Percentiles rank a stretch among this genome's conserved stretches.
These are phyloP conservation scores for Drosophila mercatorum DNA, from an alignment of 2,888 invertebrate species.

Conservation along the genomic window DNA sequence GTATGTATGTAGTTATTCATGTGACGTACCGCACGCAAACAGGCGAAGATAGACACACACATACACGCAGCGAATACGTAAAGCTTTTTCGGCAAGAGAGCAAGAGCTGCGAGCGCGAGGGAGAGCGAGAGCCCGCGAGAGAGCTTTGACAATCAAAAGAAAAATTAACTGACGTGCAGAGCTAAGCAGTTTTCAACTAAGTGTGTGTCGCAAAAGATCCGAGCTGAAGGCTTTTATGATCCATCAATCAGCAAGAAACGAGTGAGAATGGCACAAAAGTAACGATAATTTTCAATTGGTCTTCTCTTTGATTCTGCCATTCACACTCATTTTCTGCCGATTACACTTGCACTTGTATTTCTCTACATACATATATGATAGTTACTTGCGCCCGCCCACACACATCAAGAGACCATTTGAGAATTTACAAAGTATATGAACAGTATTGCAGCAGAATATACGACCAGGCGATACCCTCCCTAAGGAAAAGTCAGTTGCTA, in stretches of 20 bases:
- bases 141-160: conserved; percentile 46
- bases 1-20: conserved; percentile 28
- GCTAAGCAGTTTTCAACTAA: conserved; percentile 35
- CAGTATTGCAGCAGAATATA: neutral
- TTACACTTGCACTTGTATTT: conserved; percentile 39
- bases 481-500: neutral
- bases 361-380: conserved; percentile 4
- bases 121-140: conserved; percentile 28
- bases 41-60: conserved; percentile 20
- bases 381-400: conserved; percentile 30
- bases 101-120: neutral
- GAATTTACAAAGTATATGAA: conserved; percentile 4
- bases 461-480: conserved; percentile 6
- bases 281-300: conserved; percentile 31
- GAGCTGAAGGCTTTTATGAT: conserved; percentile 35
- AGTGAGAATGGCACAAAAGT: conserved; percentile 25
- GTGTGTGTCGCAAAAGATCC: conserved; percentile 25
- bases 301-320: conserved; percentile 27
- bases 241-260: conserved; percentile 41
- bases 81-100: conserved; percentile 43
- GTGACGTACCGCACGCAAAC: conserved; percentile 42
- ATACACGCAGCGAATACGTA: conserved; percentile 12
- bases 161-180: conserved; percentile 21
- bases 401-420: conserved; percentile 4
- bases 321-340: conserved; percentile 19